Conservation (phyloP, 2,888 invertebrate genomes). For the Campoplex nolae region DNA sequence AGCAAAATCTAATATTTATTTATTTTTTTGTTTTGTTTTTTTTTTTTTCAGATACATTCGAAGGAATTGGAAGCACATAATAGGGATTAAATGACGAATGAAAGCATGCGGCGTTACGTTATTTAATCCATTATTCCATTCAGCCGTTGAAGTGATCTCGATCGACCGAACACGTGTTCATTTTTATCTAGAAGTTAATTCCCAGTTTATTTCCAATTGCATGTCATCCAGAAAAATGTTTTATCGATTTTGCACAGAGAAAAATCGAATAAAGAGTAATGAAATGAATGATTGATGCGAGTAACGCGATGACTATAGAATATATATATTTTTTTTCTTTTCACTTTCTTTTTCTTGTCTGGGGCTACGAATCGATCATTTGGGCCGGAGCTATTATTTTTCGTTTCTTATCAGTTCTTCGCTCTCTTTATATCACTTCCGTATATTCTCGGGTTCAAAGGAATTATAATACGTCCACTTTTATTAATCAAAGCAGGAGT, state of each 20-base stretch:
- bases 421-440: constrained; percentile 36
- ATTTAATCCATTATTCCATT: constrained; percentile 30
- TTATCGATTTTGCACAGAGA: neutral
- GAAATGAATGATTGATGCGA: neutral
- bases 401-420: constrained; percentile 20
- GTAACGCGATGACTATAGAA: neutral
- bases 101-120: neutral
- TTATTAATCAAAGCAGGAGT: constrained; percentile 50
- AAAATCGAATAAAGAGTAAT: neutral
- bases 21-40: neutral
- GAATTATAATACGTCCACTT: constrained; percentile 50
- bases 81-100: neutral
- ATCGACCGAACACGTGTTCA: neutral
- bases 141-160: constrained; percentile 13
- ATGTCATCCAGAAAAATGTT: neutral
- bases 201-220: neutral
- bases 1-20: neutral
- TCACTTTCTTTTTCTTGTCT: constrained; percentile 22
- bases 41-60: neutral
- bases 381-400: constrained; percentile 36
- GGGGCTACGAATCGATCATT: constrained; percentile 2
- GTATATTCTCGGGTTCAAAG: constrained; percentile 51
- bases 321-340: too few species aligned
- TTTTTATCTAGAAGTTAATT: neutral
- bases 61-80: neutral